Evolutionary conservation across 2,797 vertebrate species (phyloP).

Genomic region (Dipus sagitta): DNA sequence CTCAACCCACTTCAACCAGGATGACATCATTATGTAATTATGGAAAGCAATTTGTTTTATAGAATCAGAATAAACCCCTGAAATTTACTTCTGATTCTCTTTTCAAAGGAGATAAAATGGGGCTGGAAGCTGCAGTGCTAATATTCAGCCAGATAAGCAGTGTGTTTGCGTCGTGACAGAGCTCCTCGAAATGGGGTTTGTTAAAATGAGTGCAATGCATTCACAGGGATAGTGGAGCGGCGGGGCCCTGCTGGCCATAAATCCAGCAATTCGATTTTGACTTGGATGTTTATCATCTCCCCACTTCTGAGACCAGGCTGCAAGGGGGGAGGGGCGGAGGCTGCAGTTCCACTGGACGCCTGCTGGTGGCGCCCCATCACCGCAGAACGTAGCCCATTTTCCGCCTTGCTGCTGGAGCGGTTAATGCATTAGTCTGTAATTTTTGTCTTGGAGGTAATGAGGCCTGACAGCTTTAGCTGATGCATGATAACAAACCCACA

Average conservation of each 20-base stretch:
- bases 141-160: slow-evolving; percentile 63
- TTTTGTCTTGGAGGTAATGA: slow-evolving; percentile 89
- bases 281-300: neutral
- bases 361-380: slow-evolving; percentile 83
- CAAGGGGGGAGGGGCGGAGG: neutral
- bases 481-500: slow-evolving; percentile 83
- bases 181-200: slow-evolving; percentile 64
- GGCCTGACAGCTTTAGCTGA: slow-evolving; percentile 87
- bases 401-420: slow-evolving; percentile 70
- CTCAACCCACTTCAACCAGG: neutral
- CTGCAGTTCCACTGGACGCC: slow-evolving; percentile 75
- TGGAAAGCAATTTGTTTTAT: slow-evolving; percentile 40
- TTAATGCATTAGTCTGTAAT: slow-evolving; percentile 84
- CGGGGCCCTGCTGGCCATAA: slow-evolving; percentile 31
- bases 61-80: slow-evolving; percentile 61
- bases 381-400: neutral
- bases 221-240: neutral
- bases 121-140: slow-evolving; percentile 40
- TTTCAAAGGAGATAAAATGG: slow-evolving; percentile 61
- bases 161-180: slow-evolving; percentile 51
- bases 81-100: neutral
- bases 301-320: neutral
- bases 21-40: slow-evolving; percentile 38
- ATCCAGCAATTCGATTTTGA: neutral
- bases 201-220: slow-evolving; percentile 49